Percentiles rank a stretch among this genome's conserved stretches.
Evolutionary conservation across 2,797 vertebrate species (phyloP).

Genomic region (Holocentrus rufus): DNA sequence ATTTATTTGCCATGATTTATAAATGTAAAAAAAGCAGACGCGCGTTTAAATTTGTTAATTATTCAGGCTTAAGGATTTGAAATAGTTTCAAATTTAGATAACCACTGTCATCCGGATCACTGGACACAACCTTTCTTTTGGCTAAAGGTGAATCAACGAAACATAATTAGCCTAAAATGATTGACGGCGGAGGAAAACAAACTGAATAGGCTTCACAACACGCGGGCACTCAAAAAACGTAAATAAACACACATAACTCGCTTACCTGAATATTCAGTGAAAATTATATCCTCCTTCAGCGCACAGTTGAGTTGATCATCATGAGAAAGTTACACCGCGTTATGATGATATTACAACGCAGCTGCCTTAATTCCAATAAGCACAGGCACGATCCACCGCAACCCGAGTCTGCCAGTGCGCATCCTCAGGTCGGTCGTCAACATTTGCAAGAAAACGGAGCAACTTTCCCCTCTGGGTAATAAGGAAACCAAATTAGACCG

Average conservation of each 20-base stretch:
- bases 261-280: conserved; percentile 43
- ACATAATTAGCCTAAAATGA: neutral
- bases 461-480: conserved; percentile 35
- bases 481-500: conserved; percentile 18
- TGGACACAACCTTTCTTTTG: neutral
- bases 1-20: neutral
- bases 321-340: conserved; percentile 34
- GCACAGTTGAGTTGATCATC: conserved; percentile 5
- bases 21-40: neutral
- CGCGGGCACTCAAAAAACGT: neutral
- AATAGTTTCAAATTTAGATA: neutral
- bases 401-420: conserved; percentile 8
- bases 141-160: neutral
- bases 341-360: conserved; percentile 7
- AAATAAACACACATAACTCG: neutral
- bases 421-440: conserved; percentile 29
- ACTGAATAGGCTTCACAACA: neutral
- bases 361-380: conserved; percentile 42
- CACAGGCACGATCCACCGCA: conserved; percentile 7
- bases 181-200: neutral
- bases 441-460: neutral
- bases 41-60: neutral
- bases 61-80: neutral
- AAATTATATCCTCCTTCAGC: conserved; percentile 29
- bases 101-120: neutral